Percentiles rank a stretch among this genome's conserved stretches.
Conservation (phyloP, 2,888 invertebrate genomes). For the Agrotis clavis region DNA sequence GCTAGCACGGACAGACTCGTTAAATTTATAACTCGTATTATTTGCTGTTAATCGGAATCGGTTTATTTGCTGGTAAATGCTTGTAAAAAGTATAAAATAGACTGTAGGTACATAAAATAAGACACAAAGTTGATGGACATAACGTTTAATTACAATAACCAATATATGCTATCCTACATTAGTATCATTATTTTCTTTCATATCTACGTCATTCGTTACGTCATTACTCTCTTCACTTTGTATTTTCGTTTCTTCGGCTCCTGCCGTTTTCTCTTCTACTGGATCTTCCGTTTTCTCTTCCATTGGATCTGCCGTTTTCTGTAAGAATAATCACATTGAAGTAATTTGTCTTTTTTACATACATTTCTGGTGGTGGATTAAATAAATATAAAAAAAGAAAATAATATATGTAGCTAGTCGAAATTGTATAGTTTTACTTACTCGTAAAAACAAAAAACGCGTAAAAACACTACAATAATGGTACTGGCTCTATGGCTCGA, state of each 20-base stretch:
- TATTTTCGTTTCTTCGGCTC: slow-evolving; percentile 29
- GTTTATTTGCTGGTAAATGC: too few species aligned
- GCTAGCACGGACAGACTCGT: too few species aligned
- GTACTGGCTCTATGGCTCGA: too few species aligned
- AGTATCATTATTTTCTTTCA: slow-evolving; percentile 26
- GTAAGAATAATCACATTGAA: too few species aligned
- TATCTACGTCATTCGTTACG: slow-evolving; percentile 26
- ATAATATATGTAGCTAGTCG: too few species aligned
- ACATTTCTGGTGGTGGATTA: too few species aligned
- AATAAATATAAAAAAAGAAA: too few species aligned
- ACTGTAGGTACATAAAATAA: neutral
- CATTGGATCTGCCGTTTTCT: neutral
- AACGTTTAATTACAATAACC: slow-evolving; percentile 33
- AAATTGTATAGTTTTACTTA: neutral
- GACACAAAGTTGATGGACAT: neutral
- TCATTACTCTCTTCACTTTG: slow-evolving; percentile 13
- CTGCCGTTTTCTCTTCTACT: slow-evolving; percentile 26
- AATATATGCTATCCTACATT: slow-evolving; percentile 43
- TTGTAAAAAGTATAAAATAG: neutral
- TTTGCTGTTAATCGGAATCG: too few species aligned
- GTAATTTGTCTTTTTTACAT: too few species aligned
- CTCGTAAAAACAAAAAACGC: neutral
- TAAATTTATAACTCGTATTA: too few species aligned
- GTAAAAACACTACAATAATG: too few species aligned
- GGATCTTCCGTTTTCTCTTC: slow-evolving; percentile 38